Evolutionary conservation across 2,113 vertebrate species (phyloP).

Genomic region (Trinectes maculatus): DNA sequence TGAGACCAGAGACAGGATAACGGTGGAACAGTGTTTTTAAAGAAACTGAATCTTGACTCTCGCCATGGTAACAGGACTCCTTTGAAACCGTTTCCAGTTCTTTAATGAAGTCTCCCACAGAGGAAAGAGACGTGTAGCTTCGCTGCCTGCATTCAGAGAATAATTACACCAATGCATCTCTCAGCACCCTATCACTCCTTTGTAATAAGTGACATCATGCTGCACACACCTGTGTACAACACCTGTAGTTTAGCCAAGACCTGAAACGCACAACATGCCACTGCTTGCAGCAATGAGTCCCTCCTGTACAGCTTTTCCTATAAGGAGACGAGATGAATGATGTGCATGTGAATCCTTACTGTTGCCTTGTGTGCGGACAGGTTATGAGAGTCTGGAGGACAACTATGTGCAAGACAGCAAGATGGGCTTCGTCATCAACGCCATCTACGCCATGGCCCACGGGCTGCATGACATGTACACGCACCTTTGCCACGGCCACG

Average conservation of each 20-base stretch:
- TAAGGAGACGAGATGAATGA: background rate
- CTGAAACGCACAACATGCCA: slow-evolving; percentile 37
- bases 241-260: slow-evolving; percentile 11
- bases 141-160: slow-evolving; percentile 38
- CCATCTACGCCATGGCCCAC: slow-evolving; percentile 98
- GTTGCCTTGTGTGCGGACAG: slow-evolving; percentile 73
- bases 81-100: slow-evolving; percentile 55
- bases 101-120: slow-evolving; percentile 48
- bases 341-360: slow-evolving; percentile 20
- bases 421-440: slow-evolving; percentile 99
- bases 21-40: slow-evolving; percentile 22
- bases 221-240: slow-evolving; percentile 39
- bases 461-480: slow-evolving; percentile 95
- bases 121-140: slow-evolving; percentile 37
- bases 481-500: slow-evolving; percentile 86
- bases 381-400: slow-evolving; percentile 95
- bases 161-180: slow-evolving; percentile 41
- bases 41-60: slow-evolving; percentile 58
- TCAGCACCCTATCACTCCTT: slow-evolving; percentile 79
- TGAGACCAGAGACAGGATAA: slow-evolving; percentile 32
- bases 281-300: slow-evolving; percentile 55
- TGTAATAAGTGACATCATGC: slow-evolving; percentile 65
- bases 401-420: slow-evolving; percentile 99
- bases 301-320: slow-evolving; percentile 6
- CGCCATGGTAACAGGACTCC: slow-evolving; percentile 60